Conservation (phyloP, 1,140 invertebrate genomes). For the Lepidurus couesii region DNA sequence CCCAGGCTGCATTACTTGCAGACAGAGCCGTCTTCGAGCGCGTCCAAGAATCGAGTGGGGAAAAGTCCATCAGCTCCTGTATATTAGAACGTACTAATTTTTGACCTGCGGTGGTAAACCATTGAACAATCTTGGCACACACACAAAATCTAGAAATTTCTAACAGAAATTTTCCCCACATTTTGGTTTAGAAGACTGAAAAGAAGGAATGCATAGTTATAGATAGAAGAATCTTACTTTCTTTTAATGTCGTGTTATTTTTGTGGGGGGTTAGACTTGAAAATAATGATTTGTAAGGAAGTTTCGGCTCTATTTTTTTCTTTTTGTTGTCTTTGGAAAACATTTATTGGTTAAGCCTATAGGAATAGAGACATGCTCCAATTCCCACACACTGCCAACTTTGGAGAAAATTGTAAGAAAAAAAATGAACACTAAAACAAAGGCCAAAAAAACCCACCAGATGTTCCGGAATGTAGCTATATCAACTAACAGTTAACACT, state of each 20-base stretch:
- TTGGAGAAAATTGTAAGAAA: background rate
- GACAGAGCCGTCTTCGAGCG: background rate
- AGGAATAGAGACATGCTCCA: background rate
- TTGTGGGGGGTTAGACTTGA: background rate
- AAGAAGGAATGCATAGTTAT: background rate
- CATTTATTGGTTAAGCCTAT: slow-evolving; percentile 11
- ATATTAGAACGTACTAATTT: background rate
- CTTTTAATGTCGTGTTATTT: background rate
- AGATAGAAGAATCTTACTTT: background rate
- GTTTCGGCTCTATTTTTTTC: slow-evolving; percentile 2
- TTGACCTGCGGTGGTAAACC: background rate
- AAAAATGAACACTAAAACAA: background rate
- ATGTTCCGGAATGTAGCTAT: background rate
- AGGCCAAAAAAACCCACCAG: background rate
- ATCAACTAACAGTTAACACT: background rate
- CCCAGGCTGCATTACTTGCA: background rate
- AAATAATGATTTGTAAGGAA: background rate
- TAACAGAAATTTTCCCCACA: background rate
- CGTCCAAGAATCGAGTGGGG: background rate
- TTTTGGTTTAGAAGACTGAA: background rate
- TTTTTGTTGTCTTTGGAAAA: slow-evolving; percentile 11
- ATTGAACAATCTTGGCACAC: background rate
- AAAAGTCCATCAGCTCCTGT: background rate
- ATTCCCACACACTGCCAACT: background rate
- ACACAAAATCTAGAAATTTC: background rate